Base-by-base conservation (phyloP, 2,113 vertebrate species). In the Daboia siamensis region DNA sequence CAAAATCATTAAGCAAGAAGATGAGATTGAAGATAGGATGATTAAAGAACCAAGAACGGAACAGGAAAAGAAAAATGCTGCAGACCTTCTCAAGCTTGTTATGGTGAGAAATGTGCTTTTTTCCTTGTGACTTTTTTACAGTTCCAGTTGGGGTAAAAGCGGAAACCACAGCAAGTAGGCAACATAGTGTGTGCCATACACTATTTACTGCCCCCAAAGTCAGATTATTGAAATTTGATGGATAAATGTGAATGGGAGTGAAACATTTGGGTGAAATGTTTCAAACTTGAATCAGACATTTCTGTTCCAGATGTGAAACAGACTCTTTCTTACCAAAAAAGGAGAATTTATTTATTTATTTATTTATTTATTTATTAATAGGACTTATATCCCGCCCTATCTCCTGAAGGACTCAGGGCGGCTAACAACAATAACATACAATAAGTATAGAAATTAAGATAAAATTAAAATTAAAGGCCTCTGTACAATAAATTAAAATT, bases 21-120 rank as follows among this genome's bases (percentile, higher is more conserved):
- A 97, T 91, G 96, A 96, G 20, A 95, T 96, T 23, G 97, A 98
- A 91, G 97, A 98, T 80, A 97, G 98, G 95, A 96, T 96, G 17
- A 84, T 98, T 55, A 99, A 98, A 96, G 98, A 98, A 46, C 98
- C 98, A 93, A 97, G 97, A 92, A 97, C 97, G 0, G 95, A 98
- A 89, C 97, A 98, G 57, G 98, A 99, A 94, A 96, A 93, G 33
- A 91, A 93, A 87, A 97, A 95, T 0, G 97, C 98, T 33, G 96
- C 97, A 8, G 96, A 97, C 54, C 97, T 99, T 48, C 97, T 98
- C 61, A 96, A 97, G 88, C 92, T 97, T 15, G 95, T 98, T 23
- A 97, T 95, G 95, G 99, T 99, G 92, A 97, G 97, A 89, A 94
- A 85, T 69, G 8, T 51, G 23, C 12, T 44, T 39, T 1, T 89